Evolutionary conservation across 1,140 invertebrate species (phyloP).

Genomic region (Andrena cerasifolii): DNA sequence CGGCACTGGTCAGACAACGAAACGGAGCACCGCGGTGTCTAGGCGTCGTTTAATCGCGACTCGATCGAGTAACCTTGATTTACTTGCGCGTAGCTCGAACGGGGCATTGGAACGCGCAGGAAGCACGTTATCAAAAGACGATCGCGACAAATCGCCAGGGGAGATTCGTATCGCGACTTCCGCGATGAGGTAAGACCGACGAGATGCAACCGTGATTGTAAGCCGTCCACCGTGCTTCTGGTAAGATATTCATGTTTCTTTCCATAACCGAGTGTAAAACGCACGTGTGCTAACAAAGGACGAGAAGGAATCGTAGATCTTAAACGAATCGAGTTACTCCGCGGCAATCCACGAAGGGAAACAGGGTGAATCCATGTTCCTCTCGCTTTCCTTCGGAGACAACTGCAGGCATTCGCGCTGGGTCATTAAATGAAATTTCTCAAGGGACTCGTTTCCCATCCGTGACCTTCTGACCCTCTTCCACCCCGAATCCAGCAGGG

Average conservation of each 20-base stretch:
- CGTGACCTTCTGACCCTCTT: too few relatives aligned
- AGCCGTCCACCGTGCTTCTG: not conserved
- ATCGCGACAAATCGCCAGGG: constrained; percentile 48
- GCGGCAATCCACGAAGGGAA: too few relatives aligned
- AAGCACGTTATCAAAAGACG: constrained; percentile 44
- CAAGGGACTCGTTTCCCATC: not conserved
- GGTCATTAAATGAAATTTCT: too few relatives aligned
- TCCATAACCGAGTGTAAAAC: too few relatives aligned
- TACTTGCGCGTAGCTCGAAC: constrained; percentile 17
- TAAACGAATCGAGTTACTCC: too few relatives aligned
- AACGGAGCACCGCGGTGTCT: not conserved
- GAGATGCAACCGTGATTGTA: constrained; percentile 30
- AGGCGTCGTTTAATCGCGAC: constrained; percentile 12
- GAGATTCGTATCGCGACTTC: constrained; percentile 60
- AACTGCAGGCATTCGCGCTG: too few relatives aligned
- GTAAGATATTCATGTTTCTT: constrained; percentile 22
- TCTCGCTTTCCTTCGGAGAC: too few relatives aligned
- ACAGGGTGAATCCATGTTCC: too few relatives aligned
- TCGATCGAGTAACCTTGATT: constrained; percentile 41
- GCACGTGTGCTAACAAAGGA: too few relatives aligned
- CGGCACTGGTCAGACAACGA: not conserved
- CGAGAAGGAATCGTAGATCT: too few relatives aligned
- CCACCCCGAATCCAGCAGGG: too few relatives aligned
- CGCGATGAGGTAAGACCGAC: constrained; percentile 51
- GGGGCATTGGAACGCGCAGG: constrained; percentile 17